Conservation (phyloP, 1,140 invertebrate genomes). For the Drosophila lacertosa region DNA sequence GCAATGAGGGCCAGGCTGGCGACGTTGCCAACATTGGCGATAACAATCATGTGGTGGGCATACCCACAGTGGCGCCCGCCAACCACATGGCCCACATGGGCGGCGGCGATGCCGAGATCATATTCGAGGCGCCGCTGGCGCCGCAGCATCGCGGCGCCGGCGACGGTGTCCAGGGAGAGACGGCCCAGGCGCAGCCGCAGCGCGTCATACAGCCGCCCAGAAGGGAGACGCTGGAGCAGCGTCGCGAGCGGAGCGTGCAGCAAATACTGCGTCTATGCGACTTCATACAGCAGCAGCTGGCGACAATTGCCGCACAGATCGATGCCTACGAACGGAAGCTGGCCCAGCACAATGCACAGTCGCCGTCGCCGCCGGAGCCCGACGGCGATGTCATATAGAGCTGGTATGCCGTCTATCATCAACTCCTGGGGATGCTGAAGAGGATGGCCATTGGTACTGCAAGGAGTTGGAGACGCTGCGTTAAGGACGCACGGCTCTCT, state of each 20-base stretch:
- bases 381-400: conserved; percentile 43
- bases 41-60: conserved; percentile 32
- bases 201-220: conserved; percentile 23
- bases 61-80: conserved; percentile 4
- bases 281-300: conserved; percentile 38
- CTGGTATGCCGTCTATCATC: not conserved
- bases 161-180: conserved; percentile 14
- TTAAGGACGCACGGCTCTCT: conserved; percentile 1
- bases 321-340: conserved; percentile 24
- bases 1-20: conserved; percentile 11
- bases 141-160: conserved; percentile 27
- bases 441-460: not conserved
- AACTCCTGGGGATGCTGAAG: conserved; percentile 5
- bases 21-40: conserved; percentile 26
- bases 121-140: conserved; percentile 11
- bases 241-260: conserved; percentile 24
- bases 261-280: conserved; percentile 34
- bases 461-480: conserved; percentile 1
- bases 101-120: conserved; percentile 46
- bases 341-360: not conserved
- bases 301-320: conserved; percentile 26
- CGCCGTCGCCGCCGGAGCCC: conserved; percentile 22
- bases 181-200: not conserved
- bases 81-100: conserved; percentile 39
- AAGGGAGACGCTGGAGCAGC: conserved; percentile 30